These are phyloP conservation scores for Macroglossus sobrinus DNA, from an alignment of 2,113 vertebrate genomes.

Conservation along the genomic window DNA sequence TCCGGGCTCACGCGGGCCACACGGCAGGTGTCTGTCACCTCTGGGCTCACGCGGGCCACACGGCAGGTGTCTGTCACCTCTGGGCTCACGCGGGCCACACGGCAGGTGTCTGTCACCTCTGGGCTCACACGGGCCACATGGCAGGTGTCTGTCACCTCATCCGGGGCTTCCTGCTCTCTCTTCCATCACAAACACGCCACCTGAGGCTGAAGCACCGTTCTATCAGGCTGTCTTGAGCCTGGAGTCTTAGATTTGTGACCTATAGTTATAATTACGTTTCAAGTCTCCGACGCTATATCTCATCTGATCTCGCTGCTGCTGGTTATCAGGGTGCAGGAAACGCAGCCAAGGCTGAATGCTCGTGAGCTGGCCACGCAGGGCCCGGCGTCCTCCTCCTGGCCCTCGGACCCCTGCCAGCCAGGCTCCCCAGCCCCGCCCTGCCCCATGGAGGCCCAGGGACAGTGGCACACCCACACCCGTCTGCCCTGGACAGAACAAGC, in stretches of 20 bases:
- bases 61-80: conserved; percentile 65
- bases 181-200: conserved; percentile 73
- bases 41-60: background rate
- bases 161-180: conserved; percentile 59
- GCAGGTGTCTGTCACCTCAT: conserved; percentile 66
- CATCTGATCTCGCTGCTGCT: conserved; percentile 64
- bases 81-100: too few relatives aligned
- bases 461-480: too few relatives aligned
- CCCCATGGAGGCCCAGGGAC: background rate
- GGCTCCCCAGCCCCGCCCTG: background rate
- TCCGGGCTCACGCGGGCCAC: background rate
- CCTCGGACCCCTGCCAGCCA: rapidly evolving
- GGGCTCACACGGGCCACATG: background rate
- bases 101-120: conserved; percentile 66
- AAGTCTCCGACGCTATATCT: conserved; percentile 73
- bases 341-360: background rate
- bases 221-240: conserved; percentile 76
- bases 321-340: conserved; percentile 57
- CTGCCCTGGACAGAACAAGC: background rate
- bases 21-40: conserved; percentile 64
- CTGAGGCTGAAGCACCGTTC: conserved; percentile 77
- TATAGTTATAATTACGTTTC: conserved; percentile 82
- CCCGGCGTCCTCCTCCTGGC: background rate
- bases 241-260: conserved; percentile 75
- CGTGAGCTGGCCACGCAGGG: conserved; percentile 13